A percentile compares a stretch with the other conserved stretches of the same genome.
phyloP scores from a whole-genome alignment of 2,888 invertebrate species.

The Pristionchus maxplancki region DNA sequence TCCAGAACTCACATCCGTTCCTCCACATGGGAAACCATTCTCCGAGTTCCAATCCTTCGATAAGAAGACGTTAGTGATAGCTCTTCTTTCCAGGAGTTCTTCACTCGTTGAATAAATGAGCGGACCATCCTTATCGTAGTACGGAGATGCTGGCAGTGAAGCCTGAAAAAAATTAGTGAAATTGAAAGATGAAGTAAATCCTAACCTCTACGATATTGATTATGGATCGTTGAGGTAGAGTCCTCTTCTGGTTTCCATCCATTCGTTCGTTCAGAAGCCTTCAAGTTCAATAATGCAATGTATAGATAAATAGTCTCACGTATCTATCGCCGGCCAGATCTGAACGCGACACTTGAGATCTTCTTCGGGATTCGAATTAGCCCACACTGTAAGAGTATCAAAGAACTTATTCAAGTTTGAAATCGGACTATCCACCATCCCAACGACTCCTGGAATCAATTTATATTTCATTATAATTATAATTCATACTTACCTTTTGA shows the following conservation, averaged over 20 bases:
- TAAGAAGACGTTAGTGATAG: not conserved
- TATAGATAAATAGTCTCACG: not conserved
- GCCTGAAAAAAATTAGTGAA: not conserved
- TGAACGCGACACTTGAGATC: not conserved
- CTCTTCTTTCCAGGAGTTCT: not conserved
- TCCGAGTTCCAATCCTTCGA: not conserved
- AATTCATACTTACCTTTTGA: not conserved
- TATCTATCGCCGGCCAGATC: constrained; percentile 21
- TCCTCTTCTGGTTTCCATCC: not conserved
- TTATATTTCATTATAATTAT: not conserved
- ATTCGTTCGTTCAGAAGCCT: not conserved
- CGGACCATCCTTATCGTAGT: not conserved
- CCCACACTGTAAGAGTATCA: not conserved
- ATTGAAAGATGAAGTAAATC: no score
- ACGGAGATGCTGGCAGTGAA: not conserved
- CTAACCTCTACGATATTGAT: constrained; percentile 19
- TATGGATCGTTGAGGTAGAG: not conserved
- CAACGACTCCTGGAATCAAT: not conserved
- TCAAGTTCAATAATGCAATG: not conserved
- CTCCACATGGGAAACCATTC: not conserved
- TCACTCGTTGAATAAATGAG: not conserved
- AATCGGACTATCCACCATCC: not conserved
- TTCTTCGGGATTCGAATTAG: not conserved
- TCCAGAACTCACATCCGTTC: not conserved
- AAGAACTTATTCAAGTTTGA: not conserved